Evolutionary conservation across 2,113 vertebrate species (phyloP).

Genomic region (Anas platyrhynchos): DNA sequence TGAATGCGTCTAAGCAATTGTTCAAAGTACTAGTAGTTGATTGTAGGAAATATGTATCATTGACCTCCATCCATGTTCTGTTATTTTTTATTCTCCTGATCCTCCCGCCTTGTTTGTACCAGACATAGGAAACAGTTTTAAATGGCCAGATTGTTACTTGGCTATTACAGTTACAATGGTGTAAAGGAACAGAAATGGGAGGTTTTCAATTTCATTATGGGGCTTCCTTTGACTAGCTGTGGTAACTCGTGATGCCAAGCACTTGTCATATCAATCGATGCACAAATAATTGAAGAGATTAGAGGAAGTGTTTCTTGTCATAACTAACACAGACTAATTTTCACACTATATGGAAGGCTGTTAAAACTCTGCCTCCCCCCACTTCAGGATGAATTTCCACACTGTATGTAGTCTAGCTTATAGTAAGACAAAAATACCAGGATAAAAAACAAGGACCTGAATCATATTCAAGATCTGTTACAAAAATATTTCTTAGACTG

Average conservation of each 20-base stretch:
- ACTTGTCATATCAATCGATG: background rate
- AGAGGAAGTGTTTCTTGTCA: background rate
- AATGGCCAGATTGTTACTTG: background rate
- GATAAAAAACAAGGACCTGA: background rate
- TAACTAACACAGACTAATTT: background rate
- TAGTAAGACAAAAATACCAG: background rate
- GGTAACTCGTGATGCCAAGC: background rate
- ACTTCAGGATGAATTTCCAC: background rate
- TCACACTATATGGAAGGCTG: background rate
- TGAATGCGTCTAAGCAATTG: constrained; percentile 34
- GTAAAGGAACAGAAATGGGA: background rate
- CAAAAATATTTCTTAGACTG: background rate
- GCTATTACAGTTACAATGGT: background rate
- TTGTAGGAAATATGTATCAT: constrained; percentile 10
- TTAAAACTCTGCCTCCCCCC: background rate
- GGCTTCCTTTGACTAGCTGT: background rate
- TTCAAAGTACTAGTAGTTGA: constrained; percentile 44
- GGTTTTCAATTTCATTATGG: background rate
- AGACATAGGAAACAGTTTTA: background rate
- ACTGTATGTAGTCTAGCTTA: background rate
- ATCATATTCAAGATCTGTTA: background rate
- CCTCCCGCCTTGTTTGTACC: background rate
- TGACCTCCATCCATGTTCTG: background rate
- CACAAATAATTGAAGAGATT: background rate
- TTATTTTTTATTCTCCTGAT: background rate